phyloP scores from a whole-genome alignment of 2,113 vertebrate genomes.

The Dromaius novaehollandiae region DNA sequence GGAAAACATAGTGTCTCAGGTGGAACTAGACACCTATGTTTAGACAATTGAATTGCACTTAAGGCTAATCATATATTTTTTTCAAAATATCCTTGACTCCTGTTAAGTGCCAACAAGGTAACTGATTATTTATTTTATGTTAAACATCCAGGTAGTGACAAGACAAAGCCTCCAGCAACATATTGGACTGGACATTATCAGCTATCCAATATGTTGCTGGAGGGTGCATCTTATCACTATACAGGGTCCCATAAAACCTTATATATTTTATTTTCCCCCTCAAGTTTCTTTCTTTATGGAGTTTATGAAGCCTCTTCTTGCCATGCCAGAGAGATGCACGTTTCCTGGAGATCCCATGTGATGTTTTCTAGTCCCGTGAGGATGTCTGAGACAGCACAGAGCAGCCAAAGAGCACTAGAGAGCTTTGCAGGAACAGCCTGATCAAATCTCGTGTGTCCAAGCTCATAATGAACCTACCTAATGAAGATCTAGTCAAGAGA shows the following conservation, averaged over 20 bases:
- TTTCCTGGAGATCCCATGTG: background rate
- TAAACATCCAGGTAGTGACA: background rate
- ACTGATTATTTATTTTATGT: background rate
- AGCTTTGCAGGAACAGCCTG: background rate
- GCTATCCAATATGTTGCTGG: background rate
- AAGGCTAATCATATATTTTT: background rate
- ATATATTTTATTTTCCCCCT: accelerated
- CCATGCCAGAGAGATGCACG: background rate
- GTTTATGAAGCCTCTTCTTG: background rate
- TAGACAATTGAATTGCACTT: background rate
- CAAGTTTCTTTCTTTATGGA: background rate
- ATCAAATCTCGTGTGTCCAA: background rate
- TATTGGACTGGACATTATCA: too few species aligned
- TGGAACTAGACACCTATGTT: background rate
- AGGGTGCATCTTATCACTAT: background rate
- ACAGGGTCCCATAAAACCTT: background rate
- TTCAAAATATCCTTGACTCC: background rate
- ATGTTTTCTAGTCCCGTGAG: background rate
- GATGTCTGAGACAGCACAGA: accelerated
- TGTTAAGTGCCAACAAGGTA: background rate
- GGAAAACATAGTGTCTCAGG: background rate
- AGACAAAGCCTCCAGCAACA: background rate
- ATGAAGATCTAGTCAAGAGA: background rate
- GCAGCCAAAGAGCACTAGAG: background rate
- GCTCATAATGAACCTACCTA: background rate